These are phyloP conservation scores for Anorthoa munda DNA, from an alignment of 2,888 invertebrate species.

Conservation along the genomic window DNA sequence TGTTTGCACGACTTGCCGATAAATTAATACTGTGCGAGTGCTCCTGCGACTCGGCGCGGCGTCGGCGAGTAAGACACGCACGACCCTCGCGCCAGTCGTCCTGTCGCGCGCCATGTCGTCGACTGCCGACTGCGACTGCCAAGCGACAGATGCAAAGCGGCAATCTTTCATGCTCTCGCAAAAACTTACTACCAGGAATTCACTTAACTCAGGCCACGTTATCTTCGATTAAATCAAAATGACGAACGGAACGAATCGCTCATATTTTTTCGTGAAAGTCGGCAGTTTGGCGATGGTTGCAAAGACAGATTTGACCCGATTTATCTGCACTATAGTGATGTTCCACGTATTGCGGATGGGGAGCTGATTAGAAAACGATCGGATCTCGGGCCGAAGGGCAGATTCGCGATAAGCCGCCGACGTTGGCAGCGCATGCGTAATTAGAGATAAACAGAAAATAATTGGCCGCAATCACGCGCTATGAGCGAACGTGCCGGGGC, in stretches of 20 bases:
- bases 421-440: constrained; percentile 90
- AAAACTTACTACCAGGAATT: constrained; percentile 76
- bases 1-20: constrained; percentile 89
- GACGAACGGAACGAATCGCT: constrained; percentile 77
- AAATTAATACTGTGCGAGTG: constrained; percentile 86
- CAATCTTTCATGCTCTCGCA: constrained; percentile 75
- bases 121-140: constrained; percentile 50
- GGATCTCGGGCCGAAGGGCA: constrained; percentile 89
- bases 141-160: constrained; percentile 69
- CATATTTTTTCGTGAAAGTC: constrained; percentile 77
- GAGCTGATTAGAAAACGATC: constrained; percentile 88
- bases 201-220: constrained; percentile 73
- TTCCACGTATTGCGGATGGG: constrained; percentile 84
- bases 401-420: constrained; percentile 87
- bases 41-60: constrained; percentile 68
- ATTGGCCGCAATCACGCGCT: constrained; percentile 90
- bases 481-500: constrained; percentile 83
- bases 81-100: constrained; percentile 76
- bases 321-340: constrained; percentile 81
- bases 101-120: constrained; percentile 63
- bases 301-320: constrained; percentile 73
- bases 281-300: constrained; percentile 69
- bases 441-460: constrained; percentile 91
- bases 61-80: constrained; percentile 77
- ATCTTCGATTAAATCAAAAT: constrained; percentile 78